Evolutionary conservation across 1,140 invertebrate species (phyloP), one percentile per base, ranked within the genome.

Genomic region (Physella acuta): DNA sequence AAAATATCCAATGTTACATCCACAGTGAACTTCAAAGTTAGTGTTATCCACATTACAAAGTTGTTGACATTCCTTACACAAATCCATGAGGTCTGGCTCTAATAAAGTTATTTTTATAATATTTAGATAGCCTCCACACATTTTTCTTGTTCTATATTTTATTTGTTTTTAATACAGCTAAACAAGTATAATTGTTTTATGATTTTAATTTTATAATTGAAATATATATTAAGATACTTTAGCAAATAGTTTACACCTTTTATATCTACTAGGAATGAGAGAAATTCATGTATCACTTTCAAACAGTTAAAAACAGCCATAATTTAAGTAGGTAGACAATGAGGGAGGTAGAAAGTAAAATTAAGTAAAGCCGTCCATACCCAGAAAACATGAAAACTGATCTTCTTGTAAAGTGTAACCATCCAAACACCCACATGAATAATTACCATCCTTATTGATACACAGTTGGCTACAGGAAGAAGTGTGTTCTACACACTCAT

Each of bases 361-460:
- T 20, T 11, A 11, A 44, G 8, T 44, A 11, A 44, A 44, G 20
- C 8, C 8, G 39, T 11, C 8, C 16, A 17, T 60, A 60, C 58
- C 20, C 37, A 60, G 34, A 3, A 3, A 1, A 33, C 70, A 61
- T n/a, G n/a, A 14, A 16, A 4, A 16, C 17, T 0, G 39, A 61
- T 49, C 36, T 24, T 30, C 16, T 28, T 58, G n/a, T 1, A 36
- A 37, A 20, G 0, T n/a, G 62, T 61, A 72, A 1, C 70, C 70
- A 16, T 28, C 17, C 4, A 52, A 37, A 60, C 73, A 74, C 8
- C 31, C 51, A 69, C 94, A 97, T 17, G 84, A 86, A 79, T 90
- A 94, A 17, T 90, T 90, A 16, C 94, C 94, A 20, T 90, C 88
- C 34, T 86, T 85, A 81, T 96, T 96, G 0, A 88, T 86, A 79